phyloP scores from a whole-genome alignment of 2,888 invertebrate species.

The Diaprepes abbreviatus region DNA sequence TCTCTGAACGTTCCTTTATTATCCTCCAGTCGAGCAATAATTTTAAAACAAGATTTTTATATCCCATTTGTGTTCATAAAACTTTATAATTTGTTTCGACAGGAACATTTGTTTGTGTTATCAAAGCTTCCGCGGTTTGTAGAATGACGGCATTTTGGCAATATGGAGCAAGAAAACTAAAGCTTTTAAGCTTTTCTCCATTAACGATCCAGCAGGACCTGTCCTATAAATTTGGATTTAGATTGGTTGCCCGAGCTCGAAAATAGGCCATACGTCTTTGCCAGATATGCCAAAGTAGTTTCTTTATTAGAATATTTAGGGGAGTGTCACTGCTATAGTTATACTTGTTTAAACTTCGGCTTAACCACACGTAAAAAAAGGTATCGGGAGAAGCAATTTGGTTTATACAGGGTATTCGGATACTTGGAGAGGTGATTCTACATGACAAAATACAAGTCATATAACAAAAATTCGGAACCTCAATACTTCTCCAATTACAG shows the following conservation, averaged over 20 bases:
- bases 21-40: not conserved
- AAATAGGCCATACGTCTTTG: slow-evolving; percentile 14
- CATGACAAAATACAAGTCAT: too few relatives aligned
- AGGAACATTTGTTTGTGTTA: slow-evolving; percentile 6
- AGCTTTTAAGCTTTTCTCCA: slow-evolving; percentile 15
- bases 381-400: too few relatives aligned
- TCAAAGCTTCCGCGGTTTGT: slow-evolving; percentile 12
- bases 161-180: slow-evolving; percentile 18
- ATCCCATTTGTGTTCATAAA: slow-evolving; percentile 3
- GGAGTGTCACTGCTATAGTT: too few relatives aligned
- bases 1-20: not conserved
- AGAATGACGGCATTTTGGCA: not conserved
- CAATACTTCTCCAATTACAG: too few relatives aligned
- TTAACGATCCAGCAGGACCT: slow-evolving; percentile 9
- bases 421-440: too few relatives aligned
- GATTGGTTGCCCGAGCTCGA: slow-evolving; percentile 6
- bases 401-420: too few relatives aligned
- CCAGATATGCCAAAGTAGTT: slow-evolving; percentile 5
- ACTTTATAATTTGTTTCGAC: slow-evolving; percentile 12
- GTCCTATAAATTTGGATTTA: slow-evolving; percentile 19
- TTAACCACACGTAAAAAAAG: too few relatives aligned
- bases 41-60: not conserved
- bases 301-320: not conserved
- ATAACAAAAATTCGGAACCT: too few relatives aligned
- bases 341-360: too few relatives aligned